Base-by-base conservation (phyloP, 2,888 invertebrate species). In the Parnassius mnemosyne region DNA sequence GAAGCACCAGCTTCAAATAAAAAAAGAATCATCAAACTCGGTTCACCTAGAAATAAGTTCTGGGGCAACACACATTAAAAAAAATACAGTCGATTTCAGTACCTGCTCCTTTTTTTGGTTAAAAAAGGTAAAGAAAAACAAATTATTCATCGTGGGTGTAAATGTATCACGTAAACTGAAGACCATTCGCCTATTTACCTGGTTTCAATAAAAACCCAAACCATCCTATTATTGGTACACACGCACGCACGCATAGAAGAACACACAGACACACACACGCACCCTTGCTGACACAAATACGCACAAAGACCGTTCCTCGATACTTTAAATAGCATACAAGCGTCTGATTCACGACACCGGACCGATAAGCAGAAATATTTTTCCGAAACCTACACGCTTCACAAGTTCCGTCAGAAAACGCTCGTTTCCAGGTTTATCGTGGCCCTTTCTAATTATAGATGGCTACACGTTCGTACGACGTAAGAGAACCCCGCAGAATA, bases 291-390 rank as follows among this genome's bases (percentile, higher is more conserved):
- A 51, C 61, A 61, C 56, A 46, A 9, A 61, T 46, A 44, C 46
- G 13, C 16, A 11, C 50, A 44, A 13, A 16, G 44, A 13, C 43
- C n/a, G 43, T n/a, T 11, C 20, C 16, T 56, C 43, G 43, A 13
- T 46, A 56, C 47, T 61, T 1, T 44, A 73, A 71, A 76, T 73
- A 72, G 67, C 59, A 42, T 53, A 47, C 12, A 34, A 55, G 53
- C 55, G 53, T 49, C 63, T 76, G 76, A 76, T 64, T 76, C 76
- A 76, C 63, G 53, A 49, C 53, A 7, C 16, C 61, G 34, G 63
- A 56, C 62, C 64, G 71, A 63, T 65, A 58, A 60, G 61, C 66
- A 66, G 61, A 65, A 59, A 63, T 65, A 68, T 65, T 65, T 59
- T 54, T 59, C 16, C 58, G 57, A 25, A 57, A 54, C 20, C 20